phyloP scores from a whole-genome alignment of 2,797 vertebrate genomes.

The Poecile montanus region DNA sequence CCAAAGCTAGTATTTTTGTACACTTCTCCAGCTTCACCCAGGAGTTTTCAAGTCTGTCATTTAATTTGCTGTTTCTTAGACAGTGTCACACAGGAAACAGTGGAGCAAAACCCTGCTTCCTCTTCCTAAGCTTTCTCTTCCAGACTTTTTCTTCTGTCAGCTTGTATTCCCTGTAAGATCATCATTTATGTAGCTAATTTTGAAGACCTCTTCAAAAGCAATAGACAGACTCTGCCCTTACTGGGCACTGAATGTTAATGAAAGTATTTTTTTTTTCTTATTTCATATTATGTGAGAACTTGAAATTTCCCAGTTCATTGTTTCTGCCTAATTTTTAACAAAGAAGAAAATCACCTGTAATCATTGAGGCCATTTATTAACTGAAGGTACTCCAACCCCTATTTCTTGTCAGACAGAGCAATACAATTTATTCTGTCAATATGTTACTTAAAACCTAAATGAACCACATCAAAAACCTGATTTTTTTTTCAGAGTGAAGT shows the following conservation, averaged over 20 bases:
- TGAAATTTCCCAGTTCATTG: not conserved
- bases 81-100: not conserved
- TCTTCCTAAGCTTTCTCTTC: not conserved
- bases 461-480: not conserved
- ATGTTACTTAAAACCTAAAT: constrained; percentile 36
- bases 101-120: rapidly evolving
- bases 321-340: not conserved
- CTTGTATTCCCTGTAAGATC: not conserved
- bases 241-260: not conserved
- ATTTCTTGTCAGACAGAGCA: constrained; percentile 4
- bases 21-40: not conserved
- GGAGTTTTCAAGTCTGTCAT: not conserved
- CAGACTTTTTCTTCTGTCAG: not conserved
- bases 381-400: not conserved
- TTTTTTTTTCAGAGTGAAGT: not conserved
- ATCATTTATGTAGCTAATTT: not conserved
- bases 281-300: not conserved
- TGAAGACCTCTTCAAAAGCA: not conserved
- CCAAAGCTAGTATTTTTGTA: not conserved
- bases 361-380: constrained; percentile 8
- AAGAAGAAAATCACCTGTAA: not conserved
- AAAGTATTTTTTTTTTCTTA: not conserved
- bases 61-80: not conserved
- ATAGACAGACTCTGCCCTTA: not conserved
- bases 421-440: constrained; percentile 52